Evolutionary conservation across 2,113 vertebrate genomes (phyloP).

Genomic region (Tetraodon nigroviridis): DNA sequence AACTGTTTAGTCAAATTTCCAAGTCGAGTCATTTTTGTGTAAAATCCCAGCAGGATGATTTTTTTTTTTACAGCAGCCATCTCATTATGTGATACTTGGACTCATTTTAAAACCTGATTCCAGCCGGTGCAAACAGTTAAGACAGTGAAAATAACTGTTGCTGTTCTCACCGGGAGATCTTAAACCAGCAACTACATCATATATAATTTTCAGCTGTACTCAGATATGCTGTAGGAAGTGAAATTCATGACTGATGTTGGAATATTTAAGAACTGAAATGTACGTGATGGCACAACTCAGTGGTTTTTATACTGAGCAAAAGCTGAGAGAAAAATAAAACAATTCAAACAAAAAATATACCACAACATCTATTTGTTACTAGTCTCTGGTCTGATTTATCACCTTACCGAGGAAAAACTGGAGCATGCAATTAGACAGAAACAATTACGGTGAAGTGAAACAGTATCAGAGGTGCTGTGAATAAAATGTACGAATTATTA

Average conservation of each 20-base stretch:
- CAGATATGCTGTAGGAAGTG: too few relatives aligned
- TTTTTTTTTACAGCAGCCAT: not conserved
- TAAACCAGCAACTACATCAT: too few relatives aligned
- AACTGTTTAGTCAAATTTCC: constrained; percentile 33
- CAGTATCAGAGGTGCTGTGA: too few relatives aligned
- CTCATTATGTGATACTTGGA: too few relatives aligned
- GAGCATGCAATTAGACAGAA: not conserved
- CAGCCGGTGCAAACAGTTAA: too few relatives aligned
- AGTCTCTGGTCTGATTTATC: constrained; percentile 29
- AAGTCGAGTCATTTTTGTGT: constrained; percentile 24
- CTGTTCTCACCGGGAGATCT: too few relatives aligned
- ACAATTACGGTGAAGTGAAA: not conserved
- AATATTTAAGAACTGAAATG: too few relatives aligned
- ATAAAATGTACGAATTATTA: not conserved
- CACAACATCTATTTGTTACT: constrained; percentile 18
- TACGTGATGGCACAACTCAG: constrained; percentile 15
- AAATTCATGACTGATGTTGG: too few relatives aligned
- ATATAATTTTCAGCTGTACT: too few relatives aligned
- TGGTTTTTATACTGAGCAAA: constrained; percentile 11
- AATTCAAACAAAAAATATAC: constrained; percentile 31
- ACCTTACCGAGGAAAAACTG: constrained; percentile 1
- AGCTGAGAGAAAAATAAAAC: constrained; percentile 32
- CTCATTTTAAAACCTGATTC: too few relatives aligned
- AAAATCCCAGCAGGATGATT: constrained; percentile 12
- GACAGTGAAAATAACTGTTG: too few relatives aligned